Evolutionary conservation across 2,888 invertebrate genomes (phyloP), one percentile per base, ranked within the genome.

Genomic region (Tachina grossa): DNA sequence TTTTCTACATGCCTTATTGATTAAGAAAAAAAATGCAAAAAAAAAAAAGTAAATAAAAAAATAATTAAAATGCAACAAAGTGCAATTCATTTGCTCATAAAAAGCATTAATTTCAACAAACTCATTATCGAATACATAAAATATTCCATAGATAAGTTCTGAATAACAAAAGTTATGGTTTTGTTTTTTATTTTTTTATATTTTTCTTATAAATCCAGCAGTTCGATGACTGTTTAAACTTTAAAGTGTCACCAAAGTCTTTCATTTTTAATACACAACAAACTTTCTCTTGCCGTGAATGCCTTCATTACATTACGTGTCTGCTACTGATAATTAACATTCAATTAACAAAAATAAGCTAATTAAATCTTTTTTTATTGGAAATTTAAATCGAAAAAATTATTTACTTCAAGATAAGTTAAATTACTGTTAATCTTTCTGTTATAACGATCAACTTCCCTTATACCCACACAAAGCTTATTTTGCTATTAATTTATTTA

Each of bases 331-430:
- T 65, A 75, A 75, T 71, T 78, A 65, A 49, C 59, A 65, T 57
- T 22, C 55, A 75, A 81, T 83, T 78, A 71, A 75, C 82, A 51
- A 78, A 55, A 61, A 59, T 16, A 57, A 74, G 81, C 61, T 84
- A 84, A 79, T 75, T 72, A 49, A 55, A 49, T 39, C 16, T 41
- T 71, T 74, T 14, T 75, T 10, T 45, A 55, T 65, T 47, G 9
- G 16, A 51, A 53, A 63, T 65, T 80, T 65, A 11, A 53, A 53
- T 22, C 19, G 13, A 45, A 57, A 63, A 75, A 57, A 41, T 39
- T 16, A 14, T 39, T 47, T 68, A 3, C 41, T 19, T 53, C n/a
- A 11, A 61, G 51, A 51, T 43, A 51, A 49, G 39, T 57, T 76
- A 49, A 31, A 31, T 31, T 45, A 51, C 41, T 39, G 13, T 71